Conservation (phyloP, 2,797 vertebrate species). For the Pseudopleuronectes americanus region DNA sequence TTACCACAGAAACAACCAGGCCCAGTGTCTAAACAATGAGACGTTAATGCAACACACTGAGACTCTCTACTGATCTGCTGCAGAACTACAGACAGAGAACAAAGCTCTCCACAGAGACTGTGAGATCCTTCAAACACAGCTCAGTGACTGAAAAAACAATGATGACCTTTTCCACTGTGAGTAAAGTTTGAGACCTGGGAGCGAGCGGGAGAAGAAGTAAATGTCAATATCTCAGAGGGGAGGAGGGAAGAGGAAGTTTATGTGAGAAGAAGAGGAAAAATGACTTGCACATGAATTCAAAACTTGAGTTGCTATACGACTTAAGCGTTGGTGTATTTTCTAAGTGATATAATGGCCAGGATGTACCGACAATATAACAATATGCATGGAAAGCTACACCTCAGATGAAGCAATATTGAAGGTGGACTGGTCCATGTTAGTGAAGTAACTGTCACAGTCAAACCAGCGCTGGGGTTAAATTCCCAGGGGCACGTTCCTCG, state of each 20-base stretch:
- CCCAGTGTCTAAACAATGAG: background rate
- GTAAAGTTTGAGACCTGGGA: background rate
- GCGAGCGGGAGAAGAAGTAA: background rate
- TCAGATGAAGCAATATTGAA: background rate
- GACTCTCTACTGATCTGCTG: background rate
- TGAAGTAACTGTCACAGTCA: background rate
- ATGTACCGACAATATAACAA: background rate
- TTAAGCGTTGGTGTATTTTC: too few relatives aligned
- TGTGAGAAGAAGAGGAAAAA: background rate
- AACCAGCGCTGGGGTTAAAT: background rate
- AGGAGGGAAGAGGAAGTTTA: background rate
- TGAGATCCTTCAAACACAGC: background rate
- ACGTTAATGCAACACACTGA: background rate
- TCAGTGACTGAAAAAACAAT: conserved; percentile 5
- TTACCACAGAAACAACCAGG: background rate
- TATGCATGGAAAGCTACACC: background rate
- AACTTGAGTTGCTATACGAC: too few relatives aligned
- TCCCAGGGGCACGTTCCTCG: background rate
- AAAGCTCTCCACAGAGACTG: background rate
- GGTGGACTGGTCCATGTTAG: background rate
- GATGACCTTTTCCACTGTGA: background rate
- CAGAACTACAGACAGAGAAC: background rate
- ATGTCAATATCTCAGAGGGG: background rate
- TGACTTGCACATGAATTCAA: background rate
- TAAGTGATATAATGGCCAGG: background rate